Conservation (phyloP, 2,888 invertebrate species). For the Plebejus melissa region DNA sequence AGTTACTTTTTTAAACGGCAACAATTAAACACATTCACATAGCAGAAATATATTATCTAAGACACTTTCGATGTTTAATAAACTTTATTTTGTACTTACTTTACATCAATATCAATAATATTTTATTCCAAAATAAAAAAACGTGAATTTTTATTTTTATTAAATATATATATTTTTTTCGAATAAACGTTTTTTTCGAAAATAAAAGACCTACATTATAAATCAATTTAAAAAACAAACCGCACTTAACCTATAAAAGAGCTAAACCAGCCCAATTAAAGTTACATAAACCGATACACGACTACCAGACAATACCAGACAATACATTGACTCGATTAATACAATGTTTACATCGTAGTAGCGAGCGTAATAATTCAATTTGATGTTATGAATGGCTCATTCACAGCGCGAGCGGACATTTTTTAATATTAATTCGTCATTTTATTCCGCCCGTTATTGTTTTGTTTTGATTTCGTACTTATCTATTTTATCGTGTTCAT, state of each 20-base stretch:
- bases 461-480: slow-evolving; percentile 9
- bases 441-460: not conserved
- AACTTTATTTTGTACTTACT: too few species aligned
- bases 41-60: too few species aligned
- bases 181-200: not conserved
- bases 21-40: too few species aligned
- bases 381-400: slow-evolving; percentile 26
- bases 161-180: too few species aligned
- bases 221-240: not conserved
- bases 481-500: not conserved
- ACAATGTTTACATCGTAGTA: slow-evolving; percentile 23
- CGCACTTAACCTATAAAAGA: not conserved
- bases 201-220: not conserved
- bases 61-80: too few species aligned
- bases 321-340: slow-evolving; percentile 20
- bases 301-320: not conserved
- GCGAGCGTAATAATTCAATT: slow-evolving; percentile 21
- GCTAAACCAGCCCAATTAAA: not conserved
- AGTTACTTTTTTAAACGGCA: too few species aligned
- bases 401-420: slow-evolving; percentile 4
- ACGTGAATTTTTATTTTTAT: not conserved
- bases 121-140: not conserved
- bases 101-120: too few species aligned
- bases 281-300: not conserved
- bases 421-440: slow-evolving; percentile 18